Percentiles rank a stretch among this genome's conserved stretches.
Evolutionary conservation across 2,797 vertebrate species (phyloP).

Genomic region (Gallinago stenura): DNA sequence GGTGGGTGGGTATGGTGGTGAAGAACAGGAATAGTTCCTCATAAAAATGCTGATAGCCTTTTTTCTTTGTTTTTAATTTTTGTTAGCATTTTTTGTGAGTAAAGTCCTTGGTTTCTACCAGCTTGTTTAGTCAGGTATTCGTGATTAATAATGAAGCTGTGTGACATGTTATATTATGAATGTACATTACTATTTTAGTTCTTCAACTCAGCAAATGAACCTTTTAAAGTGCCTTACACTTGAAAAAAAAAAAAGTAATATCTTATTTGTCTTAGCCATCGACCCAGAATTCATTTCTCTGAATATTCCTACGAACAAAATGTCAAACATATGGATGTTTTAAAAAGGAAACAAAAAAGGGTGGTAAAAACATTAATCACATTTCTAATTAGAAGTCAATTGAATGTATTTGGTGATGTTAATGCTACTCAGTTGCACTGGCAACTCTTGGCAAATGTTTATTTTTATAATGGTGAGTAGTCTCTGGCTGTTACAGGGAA

Average conservation of each 20-base stretch:
- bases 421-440: background rate
- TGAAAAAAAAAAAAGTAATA: background rate
- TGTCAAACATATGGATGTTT: slow-evolving; percentile 40
- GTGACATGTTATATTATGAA: background rate
- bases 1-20: background rate
- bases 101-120: background rate
- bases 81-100: background rate
- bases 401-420: background rate
- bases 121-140: background rate
- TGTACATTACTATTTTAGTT: background rate
- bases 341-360: slow-evolving; percentile 16
- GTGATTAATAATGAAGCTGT: background rate
- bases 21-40: background rate
- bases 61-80: background rate
- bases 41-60: background rate
- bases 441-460: background rate
- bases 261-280: background rate
- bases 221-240: background rate
- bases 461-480: background rate
- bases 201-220: background rate
- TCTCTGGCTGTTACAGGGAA: background rate
- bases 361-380: background rate
- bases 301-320: slow-evolving; percentile 3
- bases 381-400: slow-evolving; percentile 31
- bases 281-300: slow-evolving; percentile 13